Percentiles rank a stretch among this genome's conserved stretches.
Evolutionary conservation across 2,113 vertebrate genomes (phyloP).

Genomic region (Thermophis baileyi): DNA sequence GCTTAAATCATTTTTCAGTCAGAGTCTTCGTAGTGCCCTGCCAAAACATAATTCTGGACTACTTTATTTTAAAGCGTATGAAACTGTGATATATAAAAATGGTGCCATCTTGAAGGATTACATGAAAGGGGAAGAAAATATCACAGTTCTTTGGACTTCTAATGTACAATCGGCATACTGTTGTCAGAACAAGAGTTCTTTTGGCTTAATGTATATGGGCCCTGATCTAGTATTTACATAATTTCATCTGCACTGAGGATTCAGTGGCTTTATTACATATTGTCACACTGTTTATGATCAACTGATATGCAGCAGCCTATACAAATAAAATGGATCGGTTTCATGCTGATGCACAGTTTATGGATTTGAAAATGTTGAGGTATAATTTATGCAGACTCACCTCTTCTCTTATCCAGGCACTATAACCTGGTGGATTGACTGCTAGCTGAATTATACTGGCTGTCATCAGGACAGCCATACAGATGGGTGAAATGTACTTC

Average conservation of each 20-base stretch:
- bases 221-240: not conserved
- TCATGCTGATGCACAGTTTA: not conserved
- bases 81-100: not conserved
- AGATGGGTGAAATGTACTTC: slow-evolving; percentile 91
- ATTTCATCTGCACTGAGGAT: not conserved
- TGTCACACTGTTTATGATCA: not conserved
- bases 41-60: not conserved
- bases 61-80: not conserved
- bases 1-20: not conserved
- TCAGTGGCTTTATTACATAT: not conserved
- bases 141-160: not conserved
- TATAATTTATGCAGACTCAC: slow-evolving; percentile 69
- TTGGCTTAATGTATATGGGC: not conserved
- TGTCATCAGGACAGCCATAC: slow-evolving; percentile 82
- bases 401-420: slow-evolving; percentile 91
- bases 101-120: not conserved
- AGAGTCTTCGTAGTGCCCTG: not conserved
- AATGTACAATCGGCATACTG: not conserved
- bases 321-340: not conserved
- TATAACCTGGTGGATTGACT: slow-evolving; percentile 90
- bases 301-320: not conserved
- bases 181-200: not conserved
- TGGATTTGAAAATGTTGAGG: not conserved
- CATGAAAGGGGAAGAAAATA: not conserved
- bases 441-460: slow-evolving; percentile 92